phyloP scores from a whole-genome alignment of 1,140 invertebrate genomes.

The Zophobas morio region DNA sequence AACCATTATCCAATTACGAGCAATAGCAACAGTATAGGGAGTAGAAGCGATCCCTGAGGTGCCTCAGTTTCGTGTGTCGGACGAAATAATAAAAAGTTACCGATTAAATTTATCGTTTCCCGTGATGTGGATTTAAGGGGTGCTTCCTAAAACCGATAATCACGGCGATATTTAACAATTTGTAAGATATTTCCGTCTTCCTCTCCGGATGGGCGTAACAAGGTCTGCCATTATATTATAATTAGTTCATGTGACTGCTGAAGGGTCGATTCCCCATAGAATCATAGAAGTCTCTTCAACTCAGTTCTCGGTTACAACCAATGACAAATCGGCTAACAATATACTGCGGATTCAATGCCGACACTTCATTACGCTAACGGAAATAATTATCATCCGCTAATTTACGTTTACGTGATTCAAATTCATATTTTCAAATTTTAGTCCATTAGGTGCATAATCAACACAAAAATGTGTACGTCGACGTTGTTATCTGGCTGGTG shows the following conservation, averaged over 20 bases:
- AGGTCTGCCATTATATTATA: conserved; percentile 40
- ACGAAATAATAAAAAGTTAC: conserved; percentile 21
- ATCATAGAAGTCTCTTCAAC: conserved; percentile 42
- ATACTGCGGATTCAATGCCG: conserved; percentile 13
- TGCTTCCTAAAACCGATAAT: conserved; percentile 33
- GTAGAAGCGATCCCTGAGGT: conserved; percentile 3
- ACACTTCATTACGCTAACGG: background rate
- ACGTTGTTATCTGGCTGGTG: conserved; percentile 40
- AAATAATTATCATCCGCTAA: conserved; percentile 15
- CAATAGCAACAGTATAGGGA: conserved; percentile 12
- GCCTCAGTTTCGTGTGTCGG: conserved; percentile 12
- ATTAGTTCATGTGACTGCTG: conserved; percentile 47
- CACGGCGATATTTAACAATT: conserved; percentile 42
- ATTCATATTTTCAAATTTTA: conserved; percentile 32
- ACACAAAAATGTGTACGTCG: conserved; percentile 42
- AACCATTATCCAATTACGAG: conserved; percentile 7
- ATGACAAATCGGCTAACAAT: conserved; percentile 46
- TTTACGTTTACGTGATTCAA: background rate
- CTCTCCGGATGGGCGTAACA: conserved; percentile 33
- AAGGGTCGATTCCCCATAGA: conserved; percentile 46
- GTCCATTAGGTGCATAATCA: conserved; percentile 36
- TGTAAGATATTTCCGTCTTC: conserved; percentile 43
- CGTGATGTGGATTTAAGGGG: conserved; percentile 7
- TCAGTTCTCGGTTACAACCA: conserved; percentile 30
- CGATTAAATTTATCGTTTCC: conserved; percentile 35